Evolutionary conservation across 2,113 vertebrate genomes (phyloP).

Genomic region (Aptenodytes forsteri): DNA sequence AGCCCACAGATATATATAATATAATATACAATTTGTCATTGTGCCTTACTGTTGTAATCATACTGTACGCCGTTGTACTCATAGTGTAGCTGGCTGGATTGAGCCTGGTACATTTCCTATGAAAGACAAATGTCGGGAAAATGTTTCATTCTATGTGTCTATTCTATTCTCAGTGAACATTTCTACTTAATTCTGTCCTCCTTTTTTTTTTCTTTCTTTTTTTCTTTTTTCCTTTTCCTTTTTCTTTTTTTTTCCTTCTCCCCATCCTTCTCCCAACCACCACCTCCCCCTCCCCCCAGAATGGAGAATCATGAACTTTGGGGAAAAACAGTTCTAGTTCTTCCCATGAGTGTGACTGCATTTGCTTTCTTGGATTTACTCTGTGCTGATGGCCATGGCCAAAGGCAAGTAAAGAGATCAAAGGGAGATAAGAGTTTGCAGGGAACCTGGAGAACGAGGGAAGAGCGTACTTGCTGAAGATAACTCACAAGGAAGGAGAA

Average conservation of each 20-base stretch:
- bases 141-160: neutral
- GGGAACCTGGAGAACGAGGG: neutral
- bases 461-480: neutral
- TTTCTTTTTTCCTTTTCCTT: no score
- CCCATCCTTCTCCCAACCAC: no score
- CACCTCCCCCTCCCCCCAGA: no score
- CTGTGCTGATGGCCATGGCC: neutral
- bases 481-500: neutral
- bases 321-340: neutral
- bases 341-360: neutral
- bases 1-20: neutral
- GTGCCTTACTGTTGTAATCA: neutral
- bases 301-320: neutral
- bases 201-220: rapidly evolving
- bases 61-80: rapidly evolving
- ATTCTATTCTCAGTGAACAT: neutral
- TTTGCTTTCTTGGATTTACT: neutral
- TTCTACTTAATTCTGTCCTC: neutral
- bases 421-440: neutral
- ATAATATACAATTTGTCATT: neutral
- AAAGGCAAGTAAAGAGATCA: neutral
- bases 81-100: neutral
- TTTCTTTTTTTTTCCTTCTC: no score
- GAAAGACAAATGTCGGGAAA: neutral
- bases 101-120: neutral